phyloP scores from a whole-genome alignment of 2,888 invertebrate genomes.

The Caenorhabditis imperialis region DNA sequence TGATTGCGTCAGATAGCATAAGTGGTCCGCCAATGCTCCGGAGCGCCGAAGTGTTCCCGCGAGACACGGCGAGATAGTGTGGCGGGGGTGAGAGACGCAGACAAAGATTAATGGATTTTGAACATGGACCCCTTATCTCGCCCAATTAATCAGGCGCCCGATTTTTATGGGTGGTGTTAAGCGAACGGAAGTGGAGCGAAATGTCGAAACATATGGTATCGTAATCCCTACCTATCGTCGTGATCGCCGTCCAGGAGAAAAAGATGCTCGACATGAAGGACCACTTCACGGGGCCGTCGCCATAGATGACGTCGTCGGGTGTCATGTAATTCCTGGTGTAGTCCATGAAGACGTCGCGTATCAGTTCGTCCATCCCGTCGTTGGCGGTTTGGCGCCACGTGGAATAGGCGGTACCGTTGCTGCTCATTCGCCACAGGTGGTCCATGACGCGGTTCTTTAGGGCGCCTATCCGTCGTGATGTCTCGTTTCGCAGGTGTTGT shows the following conservation, averaged over 20 bases:
- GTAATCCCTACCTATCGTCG: slow-evolving; percentile 74
- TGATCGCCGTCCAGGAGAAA: slow-evolving; percentile 78
- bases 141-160: slow-evolving; percentile 37
- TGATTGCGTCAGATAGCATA: slow-evolving; percentile 52
- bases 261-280: slow-evolving; percentile 77
- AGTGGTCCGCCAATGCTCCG: slow-evolving; percentile 36
- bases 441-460: slow-evolving; percentile 71
- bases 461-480: slow-evolving; percentile 66
- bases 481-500: slow-evolving; percentile 73
- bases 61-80: slow-evolving; percentile 4
- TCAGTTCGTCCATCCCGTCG: slow-evolving; percentile 73
- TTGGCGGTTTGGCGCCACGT: slow-evolving; percentile 70
- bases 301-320: slow-evolving; percentile 76
- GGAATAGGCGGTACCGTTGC: slow-evolving; percentile 62
- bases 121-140: slow-evolving; percentile 14
- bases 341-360: slow-evolving; percentile 75
- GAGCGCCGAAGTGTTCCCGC: slow-evolving; percentile 51
- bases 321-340: slow-evolving; percentile 77
- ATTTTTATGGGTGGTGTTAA: slow-evolving; percentile 19
- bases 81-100: neutral
- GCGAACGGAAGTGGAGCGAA: too few relatives aligned
- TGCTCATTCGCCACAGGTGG: slow-evolving; percentile 69
- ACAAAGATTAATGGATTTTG: slow-evolving; percentile 30
- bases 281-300: slow-evolving; percentile 76
- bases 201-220: neutral